These are phyloP conservation scores for Tor tambroides DNA, from an alignment of 2,113 vertebrate genomes.

Conservation along the genomic window DNA sequence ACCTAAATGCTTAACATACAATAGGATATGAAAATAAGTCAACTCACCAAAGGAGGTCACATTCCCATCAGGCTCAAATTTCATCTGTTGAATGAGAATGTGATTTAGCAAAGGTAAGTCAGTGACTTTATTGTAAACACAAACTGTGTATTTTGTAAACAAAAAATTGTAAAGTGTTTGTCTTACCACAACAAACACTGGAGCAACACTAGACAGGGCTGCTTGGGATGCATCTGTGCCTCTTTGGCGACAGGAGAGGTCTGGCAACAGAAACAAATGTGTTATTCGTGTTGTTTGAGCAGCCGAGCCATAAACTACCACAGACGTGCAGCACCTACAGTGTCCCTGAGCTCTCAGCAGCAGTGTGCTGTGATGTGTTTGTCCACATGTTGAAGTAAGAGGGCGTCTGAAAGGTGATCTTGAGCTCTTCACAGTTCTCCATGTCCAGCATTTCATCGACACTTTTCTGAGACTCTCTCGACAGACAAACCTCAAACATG, in stretches of 20 bases:
- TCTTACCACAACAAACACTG: slow-evolving; percentile 91
- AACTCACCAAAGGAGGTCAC: slow-evolving; percentile 89
- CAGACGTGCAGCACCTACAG: not conserved
- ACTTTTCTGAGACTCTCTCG: slow-evolving; percentile 21
- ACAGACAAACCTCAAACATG: slow-evolving; percentile 50
- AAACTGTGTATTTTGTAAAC: not conserved
- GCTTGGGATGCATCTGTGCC: slow-evolving; percentile 80
- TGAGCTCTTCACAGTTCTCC: slow-evolving; percentile 21
- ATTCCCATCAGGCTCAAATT: slow-evolving; percentile 88
- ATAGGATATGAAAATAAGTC: not conserved
- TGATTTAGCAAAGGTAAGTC: not conserved
- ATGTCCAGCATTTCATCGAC: slow-evolving; percentile 54
- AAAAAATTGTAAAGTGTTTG: not conserved
- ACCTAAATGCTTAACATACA: not conserved
- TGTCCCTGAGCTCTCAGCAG: not conserved
- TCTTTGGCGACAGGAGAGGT: slow-evolving; percentile 60
- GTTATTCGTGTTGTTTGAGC: not conserved
- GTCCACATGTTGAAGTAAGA: slow-evolving; percentile 4
- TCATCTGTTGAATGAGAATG: slow-evolving; percentile 80
- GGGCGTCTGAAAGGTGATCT: slow-evolving; percentile 44
- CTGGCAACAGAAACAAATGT: slow-evolving; percentile 63
- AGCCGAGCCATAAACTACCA: not conserved
- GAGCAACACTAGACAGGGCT: slow-evolving; percentile 84
- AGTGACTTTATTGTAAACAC: not conserved
- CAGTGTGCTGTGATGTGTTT: not conserved